phyloP scores from a whole-genome alignment of 2,797 vertebrate genomes.

The Pelochelys cantorii region DNA sequence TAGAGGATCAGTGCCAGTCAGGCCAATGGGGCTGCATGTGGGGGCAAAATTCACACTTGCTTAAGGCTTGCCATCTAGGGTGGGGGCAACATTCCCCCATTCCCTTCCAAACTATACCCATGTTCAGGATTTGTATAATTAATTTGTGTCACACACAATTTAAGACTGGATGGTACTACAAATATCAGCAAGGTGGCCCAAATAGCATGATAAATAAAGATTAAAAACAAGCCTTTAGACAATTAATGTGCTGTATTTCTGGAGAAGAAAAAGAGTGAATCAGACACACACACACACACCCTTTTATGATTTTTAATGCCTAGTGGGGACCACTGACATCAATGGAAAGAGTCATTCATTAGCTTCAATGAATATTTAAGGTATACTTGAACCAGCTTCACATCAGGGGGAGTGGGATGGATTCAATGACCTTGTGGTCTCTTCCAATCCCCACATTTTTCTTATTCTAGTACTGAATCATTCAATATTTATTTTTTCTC shows the following conservation, averaged over 20 bases:
- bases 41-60: not conserved
- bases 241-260: not conserved
- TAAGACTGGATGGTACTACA: not conserved
- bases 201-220: not conserved
- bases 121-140: not conserved
- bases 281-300: not conserved
- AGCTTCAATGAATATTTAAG: not conserved
- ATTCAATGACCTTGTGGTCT: not conserved
- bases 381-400: not conserved
- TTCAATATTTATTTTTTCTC: not conserved
- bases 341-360: not conserved
- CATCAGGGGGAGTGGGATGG: not conserved
- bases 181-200: not conserved
- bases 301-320: not conserved
- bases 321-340: not conserved
- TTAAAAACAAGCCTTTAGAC: not conserved
- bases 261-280: not conserved
- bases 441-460: not conserved
- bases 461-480: not conserved
- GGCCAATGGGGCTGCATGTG: not conserved
- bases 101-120: not conserved
- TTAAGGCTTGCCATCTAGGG: not conserved
- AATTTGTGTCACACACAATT: not conserved
- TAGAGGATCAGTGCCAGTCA: not conserved
- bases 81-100: not conserved